Conservation (phyloP, 2,888 invertebrate species). For the Seira ritae region DNA sequence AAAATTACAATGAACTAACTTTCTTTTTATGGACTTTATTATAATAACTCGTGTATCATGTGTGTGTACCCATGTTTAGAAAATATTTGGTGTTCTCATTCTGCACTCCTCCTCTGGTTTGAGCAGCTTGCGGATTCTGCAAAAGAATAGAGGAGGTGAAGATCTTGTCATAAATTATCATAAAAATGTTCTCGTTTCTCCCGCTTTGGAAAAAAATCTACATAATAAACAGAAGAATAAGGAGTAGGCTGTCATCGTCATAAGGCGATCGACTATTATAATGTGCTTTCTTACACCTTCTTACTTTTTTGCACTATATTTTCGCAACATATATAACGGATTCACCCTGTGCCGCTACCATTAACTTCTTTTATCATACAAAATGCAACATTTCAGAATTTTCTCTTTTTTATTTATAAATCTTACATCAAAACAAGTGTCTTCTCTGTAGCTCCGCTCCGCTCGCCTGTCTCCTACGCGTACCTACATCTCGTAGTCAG, state of each 20-base stretch:
- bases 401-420: neutral
- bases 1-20: neutral
- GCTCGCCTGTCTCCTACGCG: no score
- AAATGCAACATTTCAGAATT: constrained; percentile 27
- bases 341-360: no score
- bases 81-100: constrained; percentile 7
- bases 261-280: neutral
- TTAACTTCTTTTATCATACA: constrained; percentile 15
- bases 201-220: neutral
- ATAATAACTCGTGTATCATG: constrained; percentile 1
- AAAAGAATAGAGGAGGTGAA: constrained; percentile 30
- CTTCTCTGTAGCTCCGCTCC: no score
- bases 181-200: constrained; percentile 14
- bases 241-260: neutral
- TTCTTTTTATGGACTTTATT: constrained; percentile 7
- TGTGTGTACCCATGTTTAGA: neutral
- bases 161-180: constrained; percentile 48
- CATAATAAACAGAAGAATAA: neutral
- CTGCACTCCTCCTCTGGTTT: neutral
- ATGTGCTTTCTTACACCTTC: neutral
- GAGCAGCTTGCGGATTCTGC: neutral
- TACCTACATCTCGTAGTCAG: no score
- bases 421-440: no score
- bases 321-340: neutral
- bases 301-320: neutral